Conservation (phyloP, 1,140 invertebrate species). For the Bombus fervidus region DNA sequence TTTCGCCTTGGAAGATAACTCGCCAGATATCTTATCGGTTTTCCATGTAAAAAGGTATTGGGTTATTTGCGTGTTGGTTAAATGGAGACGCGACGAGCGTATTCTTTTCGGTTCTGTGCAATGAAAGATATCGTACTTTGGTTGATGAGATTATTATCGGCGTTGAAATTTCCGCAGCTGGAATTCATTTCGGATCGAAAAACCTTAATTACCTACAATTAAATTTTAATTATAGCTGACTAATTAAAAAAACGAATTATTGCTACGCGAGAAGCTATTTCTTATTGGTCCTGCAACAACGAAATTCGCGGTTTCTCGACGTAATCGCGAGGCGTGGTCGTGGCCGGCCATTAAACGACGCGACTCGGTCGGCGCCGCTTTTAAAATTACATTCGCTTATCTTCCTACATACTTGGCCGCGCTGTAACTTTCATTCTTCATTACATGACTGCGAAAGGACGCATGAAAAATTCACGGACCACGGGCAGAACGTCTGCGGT, state of each 20-base stretch:
- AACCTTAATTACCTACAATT: background rate
- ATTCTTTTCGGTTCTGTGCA: no score
- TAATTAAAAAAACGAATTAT: background rate
- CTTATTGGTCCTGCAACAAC: background rate
- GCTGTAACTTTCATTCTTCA: slow-evolving; percentile 11
- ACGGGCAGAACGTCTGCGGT: slow-evolving; percentile 1
- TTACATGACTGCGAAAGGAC: slow-evolving; percentile 1
- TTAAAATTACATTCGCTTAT: slow-evolving; percentile 8
- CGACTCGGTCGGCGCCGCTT: background rate
- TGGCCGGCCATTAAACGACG: background rate
- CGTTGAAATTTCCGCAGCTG: no score
- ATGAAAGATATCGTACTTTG: no score
- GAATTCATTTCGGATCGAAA: no score
- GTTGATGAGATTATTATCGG: no score
- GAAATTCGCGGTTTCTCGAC: background rate
- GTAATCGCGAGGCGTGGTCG: background rate
- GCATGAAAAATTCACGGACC: slow-evolving; percentile 5
- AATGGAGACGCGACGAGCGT: background rate
- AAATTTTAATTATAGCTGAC: background rate
- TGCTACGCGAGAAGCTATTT: background rate
- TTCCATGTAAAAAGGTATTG: background rate
- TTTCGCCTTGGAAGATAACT: background rate
- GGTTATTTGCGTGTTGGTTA: background rate
- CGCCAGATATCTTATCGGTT: no score
- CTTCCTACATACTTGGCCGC: background rate